Evolutionary conservation across 2,888 invertebrate genomes (phyloP), one percentile per base, ranked within the genome.

Genomic region (Xestia c-nigrum): DNA sequence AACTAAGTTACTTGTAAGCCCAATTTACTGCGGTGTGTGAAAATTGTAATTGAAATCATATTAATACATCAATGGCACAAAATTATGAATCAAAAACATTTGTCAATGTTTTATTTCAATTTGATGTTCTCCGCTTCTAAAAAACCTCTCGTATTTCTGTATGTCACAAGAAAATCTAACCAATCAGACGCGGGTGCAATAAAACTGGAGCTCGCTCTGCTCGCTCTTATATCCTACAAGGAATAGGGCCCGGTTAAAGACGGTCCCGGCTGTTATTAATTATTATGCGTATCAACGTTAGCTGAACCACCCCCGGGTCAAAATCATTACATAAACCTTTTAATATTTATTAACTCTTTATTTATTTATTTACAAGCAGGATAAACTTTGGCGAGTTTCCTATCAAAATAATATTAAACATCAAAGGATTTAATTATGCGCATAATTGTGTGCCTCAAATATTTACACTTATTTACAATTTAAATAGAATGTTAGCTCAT

Each of bases 391-490:
- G 31, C 14, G 59, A 66, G 10, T 55, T 80, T 66, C 14, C 38
- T 38, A 14, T 73, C 43, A 24, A 74, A 80, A 80, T 74, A 66
- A 63, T 81, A 63, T 74, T 67, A 47, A 78, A 81, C 75, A 74
- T 74, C 67, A 81, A 81, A 81, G 24, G 38, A 43, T 55, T 63
- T 63, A 57, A 74, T 74, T 81, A 81, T 79, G 78, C 75, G 47
- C 78, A 79, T 79, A 74, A 78, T 66, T 57, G 43, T 5, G 0
- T 43, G 31, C 55, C 16, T 38, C 61, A 21, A 10, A 10, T 63
- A 63, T 81, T 74, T 59, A 80, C 73, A 50, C 24, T 65, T 65
- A 66, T 80, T 78, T 78, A 80, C 31, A 80, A 78, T 80, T 79
- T 65, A 65, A 78, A 80, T 72, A 80, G 72, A 80, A 78, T 50